Base-by-base conservation (phyloP, 2,113 vertebrate genomes). In the Furnarius figulus region DNA sequence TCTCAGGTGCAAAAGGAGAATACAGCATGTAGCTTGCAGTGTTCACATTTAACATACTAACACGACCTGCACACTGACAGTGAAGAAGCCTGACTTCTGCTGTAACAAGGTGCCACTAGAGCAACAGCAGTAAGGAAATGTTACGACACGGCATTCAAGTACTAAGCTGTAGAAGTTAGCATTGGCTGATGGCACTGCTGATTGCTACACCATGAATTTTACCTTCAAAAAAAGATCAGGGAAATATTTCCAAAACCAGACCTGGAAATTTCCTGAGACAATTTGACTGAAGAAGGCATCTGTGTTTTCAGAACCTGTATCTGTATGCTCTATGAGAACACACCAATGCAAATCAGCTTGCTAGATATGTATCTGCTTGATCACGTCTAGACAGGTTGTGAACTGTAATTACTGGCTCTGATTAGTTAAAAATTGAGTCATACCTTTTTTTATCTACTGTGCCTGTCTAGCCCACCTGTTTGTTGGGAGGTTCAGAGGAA, bases 351-450 rank as follows among this genome's bases (percentile, higher is more conserved):
- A 96, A 97, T 96, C 79, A 96, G 83, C 37, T 88, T 90, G 75
- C 75, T 67, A 95, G 92, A 65, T 80, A 62, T 55, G 22, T 83
- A 80, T 63, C 76, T 90, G 46, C 83, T 67, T 93, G 55, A 96
- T 93, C 78, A 73, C 71, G 93, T 95, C 90, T 94, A 96, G 95
- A 93, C 95, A 96, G 68, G 95, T 88, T 80, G 47, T 90, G 87
- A 94, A 93, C 91, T 87, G 85, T n/a, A 97, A 96, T 96, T 95
- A 89, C 78, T 83, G 68, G 31, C 76, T 87, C 85, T 94, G 90
- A 97, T 96, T 93, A 95, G 85, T 31, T 84, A 85, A 93, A 94
- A 77, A 90, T 35, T 88, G 75, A 95, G 59, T 88, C 90, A 89
- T 77, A 86, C 33, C 55, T 92, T 90, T 89, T 93, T 87, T 88